phyloP scores from a whole-genome alignment of 2,797 vertebrate genomes.

The Meriones psammophilus region DNA sequence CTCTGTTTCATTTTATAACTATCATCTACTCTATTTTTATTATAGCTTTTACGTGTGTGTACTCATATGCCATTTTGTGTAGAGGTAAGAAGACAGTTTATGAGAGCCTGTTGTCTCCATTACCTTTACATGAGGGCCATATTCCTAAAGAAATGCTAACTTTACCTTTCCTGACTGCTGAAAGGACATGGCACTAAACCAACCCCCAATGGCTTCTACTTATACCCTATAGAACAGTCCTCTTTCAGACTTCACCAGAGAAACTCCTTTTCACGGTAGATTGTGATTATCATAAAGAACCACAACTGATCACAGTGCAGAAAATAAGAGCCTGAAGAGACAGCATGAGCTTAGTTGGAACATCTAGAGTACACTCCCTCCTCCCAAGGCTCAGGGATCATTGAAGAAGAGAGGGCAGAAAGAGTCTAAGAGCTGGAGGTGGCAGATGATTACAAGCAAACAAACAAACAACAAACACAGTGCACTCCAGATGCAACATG shows the following conservation, averaged over 20 bases:
- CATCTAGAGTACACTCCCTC: too few relatives aligned
- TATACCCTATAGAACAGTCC: too few relatives aligned
- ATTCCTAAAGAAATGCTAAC: neutral
- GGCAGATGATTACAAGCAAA: too few relatives aligned
- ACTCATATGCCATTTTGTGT: too few relatives aligned
- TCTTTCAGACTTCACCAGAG: neutral
- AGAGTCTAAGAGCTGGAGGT: neutral
- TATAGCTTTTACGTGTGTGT: neutral
- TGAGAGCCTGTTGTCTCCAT: neutral
- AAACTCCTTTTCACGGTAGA: neutral
- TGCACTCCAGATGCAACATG: neutral
- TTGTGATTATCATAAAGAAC: neutral
- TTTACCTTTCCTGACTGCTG: neutral
- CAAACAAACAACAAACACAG: too few relatives aligned
- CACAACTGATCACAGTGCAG: neutral
- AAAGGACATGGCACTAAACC: neutral
- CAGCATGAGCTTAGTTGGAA: neutral
- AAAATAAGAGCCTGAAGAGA: neutral
- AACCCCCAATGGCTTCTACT: neutral
- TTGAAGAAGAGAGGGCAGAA: neutral
- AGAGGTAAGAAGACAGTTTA: neutral
- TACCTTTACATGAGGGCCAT: neutral
- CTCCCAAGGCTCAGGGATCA: neutral
- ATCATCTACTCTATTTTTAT: too few relatives aligned
- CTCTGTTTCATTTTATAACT: neutral